Evolutionary conservation across 2,888 invertebrate species (phyloP), one percentile per base, ranked within the genome.

Genomic region (Conistra vaccinii): DNA sequence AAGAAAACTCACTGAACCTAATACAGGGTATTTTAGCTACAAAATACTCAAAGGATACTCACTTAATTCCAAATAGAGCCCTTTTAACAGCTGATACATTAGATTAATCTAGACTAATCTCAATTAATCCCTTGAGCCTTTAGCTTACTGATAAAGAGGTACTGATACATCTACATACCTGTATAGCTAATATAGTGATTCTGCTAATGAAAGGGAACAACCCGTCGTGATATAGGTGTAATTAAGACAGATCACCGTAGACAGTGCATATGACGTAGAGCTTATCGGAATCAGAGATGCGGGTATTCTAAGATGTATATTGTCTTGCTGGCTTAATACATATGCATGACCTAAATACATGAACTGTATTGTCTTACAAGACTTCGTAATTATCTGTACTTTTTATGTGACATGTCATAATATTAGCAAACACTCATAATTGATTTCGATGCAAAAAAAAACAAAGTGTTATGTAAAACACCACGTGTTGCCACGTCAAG

Each of bases 181-280:
- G 26, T 69, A 60, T 45, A 45, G 2, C 10, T 69, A 55, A 32
- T 39, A 39, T 17, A 58, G 39, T 58, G 6, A 58, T 58, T 23
- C 42, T 32, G 32, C 9, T 81, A 76, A 69, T 65, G 39, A 51
- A 69, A 66, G 32, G 66, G 61, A 62, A 72, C 61, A 73, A 55
- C 17, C 9, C 1, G 9, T n/a, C 12, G 42, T 51, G 4, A 32
- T 51, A 23, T 48, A 26, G n/a, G 20, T 68, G 39, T 84, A 84
- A 67, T 80, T 80, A 80, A 75, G 69, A 68, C 32, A 67, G 80
- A 81, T 81, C 68, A 68, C 67, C 48, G 32, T 14, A 32, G 39
- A 48, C 57, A 62, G 45, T 55, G 32, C 61, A 58, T 39, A 53
- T 61, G 57, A 62, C 57, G 35, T 29, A 5, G 23, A 66, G 84